These are phyloP conservation scores for Netelia melanura DNA, from an alignment of 2,888 invertebrate genomes.

Conservation along the genomic window DNA sequence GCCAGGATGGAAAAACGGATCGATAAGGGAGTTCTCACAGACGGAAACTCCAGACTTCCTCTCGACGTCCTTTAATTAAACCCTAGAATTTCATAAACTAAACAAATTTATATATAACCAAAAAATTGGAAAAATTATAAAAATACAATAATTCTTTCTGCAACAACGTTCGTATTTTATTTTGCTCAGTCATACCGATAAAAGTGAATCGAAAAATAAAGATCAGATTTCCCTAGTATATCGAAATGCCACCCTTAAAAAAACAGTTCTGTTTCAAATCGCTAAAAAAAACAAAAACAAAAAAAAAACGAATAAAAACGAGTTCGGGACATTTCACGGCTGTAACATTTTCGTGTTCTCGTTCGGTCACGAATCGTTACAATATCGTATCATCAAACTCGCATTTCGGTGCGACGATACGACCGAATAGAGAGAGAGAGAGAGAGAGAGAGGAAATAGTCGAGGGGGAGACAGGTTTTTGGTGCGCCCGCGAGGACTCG, in stretches of 20 bases:
- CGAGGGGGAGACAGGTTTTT: slow-evolving; percentile 30
- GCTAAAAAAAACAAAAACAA: too few species aligned
- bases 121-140: background rate
- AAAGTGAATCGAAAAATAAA: too few species aligned
- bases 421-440: slow-evolving; percentile 1
- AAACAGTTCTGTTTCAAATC: too few species aligned
- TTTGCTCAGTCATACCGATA: too few species aligned
- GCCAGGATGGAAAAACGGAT: background rate
- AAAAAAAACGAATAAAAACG: background rate
- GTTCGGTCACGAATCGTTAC: slow-evolving; percentile 24
- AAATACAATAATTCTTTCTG: too few species aligned
- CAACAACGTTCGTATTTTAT: too few species aligned
- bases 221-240: too few species aligned
- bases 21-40: background rate
- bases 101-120: background rate
- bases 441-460: background rate
- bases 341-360: background rate
- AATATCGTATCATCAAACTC: slow-evolving; percentile 56
- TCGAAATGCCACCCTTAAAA: too few species aligned
- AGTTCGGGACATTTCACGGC: too few species aligned
- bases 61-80: background rate
- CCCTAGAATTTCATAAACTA: background rate
- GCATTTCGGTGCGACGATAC: slow-evolving; percentile 20
- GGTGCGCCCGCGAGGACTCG: slow-evolving; percentile 71
- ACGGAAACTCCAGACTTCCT: too few species aligned